Base-by-base conservation (phyloP, 2,888 invertebrate genomes). In the Drosophila pegasa region DNA sequence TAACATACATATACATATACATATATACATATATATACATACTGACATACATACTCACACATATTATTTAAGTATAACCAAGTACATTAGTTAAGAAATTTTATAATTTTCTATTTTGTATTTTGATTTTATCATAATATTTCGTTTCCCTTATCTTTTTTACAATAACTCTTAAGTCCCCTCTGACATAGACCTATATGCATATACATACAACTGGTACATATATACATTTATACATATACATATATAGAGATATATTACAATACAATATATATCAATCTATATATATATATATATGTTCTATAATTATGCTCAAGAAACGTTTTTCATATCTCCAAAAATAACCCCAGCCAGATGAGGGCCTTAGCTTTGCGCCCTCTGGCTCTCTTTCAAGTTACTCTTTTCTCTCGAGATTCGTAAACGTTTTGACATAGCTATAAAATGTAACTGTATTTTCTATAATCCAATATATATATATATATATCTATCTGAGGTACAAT, bases 1-100 rank as follows among this genome's bases (percentile, higher is more conserved):
- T 50, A 62, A 62, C 52, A 25, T n/a, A 25, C 56, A 27, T 52
- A n/a, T 41, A 31, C 37, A 55, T 58, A 73, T 60, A 29, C 48
- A 37, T 37, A 9, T 16, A 51, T 48, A 40, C 40, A 50, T 47
- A 51, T 25, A 59, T 18, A 57, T 38, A 56, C 18, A 66, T 35
- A 52, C 38, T n/a, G 27, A 59, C 41, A 22, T 40, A 67, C 41
- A 41, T 41, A 45, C 20, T 25, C 25, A 25, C 25, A 45, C 35
- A 27, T 25, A 48, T 60, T 45, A 41, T 18, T 45, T 52, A 35
- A 43, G 16, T 10, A 16, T 25, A 48, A 47, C 25, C 9, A 20
- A 47, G 25, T 56, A 57, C 37, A 47, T 58, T 43, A 29, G 16
- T 12, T 18, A 22, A 20, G 35, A n/a, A 25, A 10, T 14, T 18